Evolutionary conservation across 2,797 vertebrate species (phyloP), one percentile per base, ranked within the genome.

Genomic region (Malurus leucopterus): DNA sequence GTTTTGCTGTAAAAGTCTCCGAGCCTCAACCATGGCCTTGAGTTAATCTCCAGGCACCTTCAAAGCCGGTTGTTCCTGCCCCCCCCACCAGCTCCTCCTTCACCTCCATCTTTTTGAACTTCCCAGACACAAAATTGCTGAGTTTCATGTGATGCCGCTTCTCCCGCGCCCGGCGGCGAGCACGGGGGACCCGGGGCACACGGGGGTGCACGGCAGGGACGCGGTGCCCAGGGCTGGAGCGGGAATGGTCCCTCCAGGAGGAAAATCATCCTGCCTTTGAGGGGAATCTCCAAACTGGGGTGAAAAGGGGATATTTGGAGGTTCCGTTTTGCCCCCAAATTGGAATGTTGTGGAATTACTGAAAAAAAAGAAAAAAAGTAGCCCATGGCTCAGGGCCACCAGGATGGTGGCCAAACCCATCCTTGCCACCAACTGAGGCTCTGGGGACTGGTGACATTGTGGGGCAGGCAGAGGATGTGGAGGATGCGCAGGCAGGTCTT

Each of bases 11-110:
- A 89, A 75, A 94, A 92, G 67, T 78, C 89, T 87, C 84, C 3
- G 34, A 82, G 73, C 82, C 79, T 95, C 70, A 61, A 40, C 78
- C 65, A 38, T 68, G 80, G 92, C 93, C 94, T 93, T 91, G 91
- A 89, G 80, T 91, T 92, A 92, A 94, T 93, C 85, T 93, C 87
- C 88, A 92, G 77, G 86, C 57, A 84, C 90, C 91, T 94, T 93
- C 88, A 94, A 94, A 93, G 88, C 69, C 3, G 62, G 87, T 47
- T 86, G 54, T 54, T 92, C 84, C 82, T 62, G 44, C 34, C 9
- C 34, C 6, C 6, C 5, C 9, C 12, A 2, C 16, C 27, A 61
- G 43, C 41, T 34, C 47, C 46, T 23, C 18, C 51, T 63, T 89
- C 4, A 4, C 70, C 46, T 88, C 79, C 91, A 64, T 91, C 70